Conservation (phyloP, 2,113 vertebrate species). For the Balaeniceps rex region DNA sequence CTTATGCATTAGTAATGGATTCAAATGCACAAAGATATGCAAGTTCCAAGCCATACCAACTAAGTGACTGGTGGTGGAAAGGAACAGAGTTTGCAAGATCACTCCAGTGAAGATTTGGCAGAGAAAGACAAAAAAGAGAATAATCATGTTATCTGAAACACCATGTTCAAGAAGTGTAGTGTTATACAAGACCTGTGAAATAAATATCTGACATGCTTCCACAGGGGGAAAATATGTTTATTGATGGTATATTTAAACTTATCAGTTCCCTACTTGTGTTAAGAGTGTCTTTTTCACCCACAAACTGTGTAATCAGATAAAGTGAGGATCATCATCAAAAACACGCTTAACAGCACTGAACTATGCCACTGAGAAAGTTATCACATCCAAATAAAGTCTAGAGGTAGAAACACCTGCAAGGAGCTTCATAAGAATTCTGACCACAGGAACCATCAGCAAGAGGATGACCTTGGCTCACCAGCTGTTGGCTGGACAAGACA, state of each 20-base stretch:
- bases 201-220: not conserved
- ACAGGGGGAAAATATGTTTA: not conserved
- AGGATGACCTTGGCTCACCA: not conserved
- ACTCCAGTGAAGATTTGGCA: not conserved
- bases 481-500: not conserved
- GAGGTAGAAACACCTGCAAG: not conserved
- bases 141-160: not conserved
- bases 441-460: not conserved
- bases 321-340: not conserved
- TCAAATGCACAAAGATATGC: slow-evolving; percentile 11
- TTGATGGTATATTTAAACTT: not conserved
- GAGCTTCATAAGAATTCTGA: not conserved
- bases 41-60: not conserved
- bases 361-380: not conserved
- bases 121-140: not conserved
- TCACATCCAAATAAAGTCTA: not conserved
- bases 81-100: not conserved
- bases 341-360: not conserved
- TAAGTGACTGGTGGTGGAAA: not conserved
- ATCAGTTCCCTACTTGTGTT: not conserved
- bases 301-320: not conserved
- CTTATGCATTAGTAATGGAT: slow-evolving; percentile 14
- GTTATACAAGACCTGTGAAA: not conserved
- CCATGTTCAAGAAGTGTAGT: not conserved
- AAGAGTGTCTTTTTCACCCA: not conserved